phyloP scores from a whole-genome alignment of 64 coral and sea anemone species.

The Platygyra sinensis region DNA sequence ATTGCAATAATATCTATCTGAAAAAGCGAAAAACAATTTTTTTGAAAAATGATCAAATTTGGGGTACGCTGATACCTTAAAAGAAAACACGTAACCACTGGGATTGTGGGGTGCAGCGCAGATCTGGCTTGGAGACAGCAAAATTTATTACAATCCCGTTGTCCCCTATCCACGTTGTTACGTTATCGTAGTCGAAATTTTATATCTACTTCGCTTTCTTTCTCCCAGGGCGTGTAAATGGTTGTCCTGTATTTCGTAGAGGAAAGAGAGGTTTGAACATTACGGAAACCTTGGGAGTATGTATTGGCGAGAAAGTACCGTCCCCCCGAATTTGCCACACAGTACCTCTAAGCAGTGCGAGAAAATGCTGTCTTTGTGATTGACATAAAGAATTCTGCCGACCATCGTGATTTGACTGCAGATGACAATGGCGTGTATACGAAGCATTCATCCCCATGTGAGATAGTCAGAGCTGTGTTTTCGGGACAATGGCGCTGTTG shows the following conservation, averaged over 20 bases:
- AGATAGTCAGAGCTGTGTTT: slow-evolving; percentile 8
- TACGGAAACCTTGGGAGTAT: neutral
- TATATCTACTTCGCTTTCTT: no score
- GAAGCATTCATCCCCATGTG: slow-evolving; percentile 35
- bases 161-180: no score
- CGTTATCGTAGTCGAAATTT: no score
- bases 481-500: neutral
- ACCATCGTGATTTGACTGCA: slow-evolving; percentile 30
- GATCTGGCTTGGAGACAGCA: no score
- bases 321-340: neutral
- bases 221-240: neutral
- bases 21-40: no score
- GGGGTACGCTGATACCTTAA: no score
- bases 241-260: neutral
- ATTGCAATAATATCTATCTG: no score
- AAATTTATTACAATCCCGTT: no score
- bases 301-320: neutral
- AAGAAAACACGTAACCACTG: no score
- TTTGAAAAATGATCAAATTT: no score
- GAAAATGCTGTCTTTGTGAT: slow-evolving; percentile 15
- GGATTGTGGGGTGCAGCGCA: no score
- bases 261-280: neutral
- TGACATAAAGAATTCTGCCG: neutral
- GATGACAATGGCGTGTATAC: slow-evolving; percentile 58
- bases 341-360: slow-evolving; percentile 9